Evolutionary conservation across 2,888 invertebrate species (phyloP), one percentile per base, ranked within the genome.

Genomic region (Oasisia sp.): DNA sequence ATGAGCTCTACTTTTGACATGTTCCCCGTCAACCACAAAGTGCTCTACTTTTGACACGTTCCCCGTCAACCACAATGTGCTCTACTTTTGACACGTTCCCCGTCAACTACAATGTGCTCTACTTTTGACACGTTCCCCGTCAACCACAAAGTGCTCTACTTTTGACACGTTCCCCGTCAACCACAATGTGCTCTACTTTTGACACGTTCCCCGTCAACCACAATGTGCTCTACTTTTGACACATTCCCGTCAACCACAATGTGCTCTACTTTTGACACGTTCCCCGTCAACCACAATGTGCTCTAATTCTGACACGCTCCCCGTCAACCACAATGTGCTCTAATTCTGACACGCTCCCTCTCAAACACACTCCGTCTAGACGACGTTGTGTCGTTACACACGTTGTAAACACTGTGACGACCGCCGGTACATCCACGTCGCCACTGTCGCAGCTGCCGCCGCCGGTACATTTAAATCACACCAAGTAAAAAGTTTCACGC

Each of bases 401-500:
- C 74, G 74, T 74, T 74, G 74, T 74, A 74, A 74, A 74, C 74
- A 74, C 74, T 74, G n/a, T 27, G 74, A 74, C 74, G 74, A 74
- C 74, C 74, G 74, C 74, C 74, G 74, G 74, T 74, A 74, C 74
- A 19, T 74, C 74, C 74, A 27, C 74, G 74, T 74, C 74, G 74
- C 74, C 74, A 74, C 74, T 74, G 74, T 74, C 74, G 74, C 74
- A 74, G 74, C 74, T 74, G 74, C 74, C 7, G 74, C 74, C 74
- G 27, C 74, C 74, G 74, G 74, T 27, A 74, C 74, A 74, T 74
- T 74, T 74, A 74, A 74, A 74, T 74, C 74, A 74, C 74, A 74
- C 74, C 74, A 74, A 74, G 74, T 74, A 74, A 74, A 74, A 74
- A 74, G 74, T 74, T 74, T 74, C 74, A 74, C 74, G 74, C 74